Evolutionary conservation across 2,797 vertebrate genomes (phyloP).

Genomic region (Enteromius paludinosus): DNA sequence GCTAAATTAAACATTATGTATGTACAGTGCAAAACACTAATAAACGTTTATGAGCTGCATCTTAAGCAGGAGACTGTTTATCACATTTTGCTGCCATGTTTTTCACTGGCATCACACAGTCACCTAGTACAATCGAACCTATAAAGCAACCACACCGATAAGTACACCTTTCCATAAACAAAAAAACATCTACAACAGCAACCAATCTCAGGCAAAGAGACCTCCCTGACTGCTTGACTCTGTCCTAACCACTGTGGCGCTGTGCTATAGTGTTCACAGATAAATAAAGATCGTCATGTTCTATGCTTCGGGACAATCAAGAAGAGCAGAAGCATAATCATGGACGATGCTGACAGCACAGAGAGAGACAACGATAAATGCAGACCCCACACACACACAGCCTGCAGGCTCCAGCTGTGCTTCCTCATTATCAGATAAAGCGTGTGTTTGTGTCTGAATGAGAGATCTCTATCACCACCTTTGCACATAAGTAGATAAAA

Average conservation of each 20-base stretch:
- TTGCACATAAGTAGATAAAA: constrained; percentile 42
- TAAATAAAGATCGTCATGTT: constrained; percentile 56
- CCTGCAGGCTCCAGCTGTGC: constrained; percentile 58
- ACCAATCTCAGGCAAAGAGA: constrained; percentile 23
- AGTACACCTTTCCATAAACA: constrained; percentile 31
- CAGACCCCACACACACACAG: constrained; percentile 79
- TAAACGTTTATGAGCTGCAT: background rate
- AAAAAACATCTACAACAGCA: constrained; percentile 19
- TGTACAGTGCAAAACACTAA: background rate
- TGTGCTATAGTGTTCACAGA: constrained; percentile 62
- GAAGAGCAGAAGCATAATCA: constrained; percentile 37
- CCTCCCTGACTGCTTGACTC: constrained; percentile 41
- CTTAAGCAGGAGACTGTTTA: constrained; percentile 8
- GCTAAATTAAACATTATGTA: background rate
- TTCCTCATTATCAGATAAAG: constrained; percentile 64
- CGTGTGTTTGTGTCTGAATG: constrained; percentile 25
- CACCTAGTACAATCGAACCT: constrained; percentile 18
- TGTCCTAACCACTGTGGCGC: constrained; percentile 43
- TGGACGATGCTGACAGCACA: constrained; percentile 60
- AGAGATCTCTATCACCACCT: constrained; percentile 51
- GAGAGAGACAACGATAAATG: constrained; percentile 67
- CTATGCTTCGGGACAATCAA: constrained; percentile 60
- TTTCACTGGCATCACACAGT: constrained; percentile 23
- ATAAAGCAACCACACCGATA: constrained; percentile 15
- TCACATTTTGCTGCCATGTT: constrained; percentile 12